Conservation (phyloP, 2,888 invertebrate genomes). For the Agonum fuliginosum region DNA sequence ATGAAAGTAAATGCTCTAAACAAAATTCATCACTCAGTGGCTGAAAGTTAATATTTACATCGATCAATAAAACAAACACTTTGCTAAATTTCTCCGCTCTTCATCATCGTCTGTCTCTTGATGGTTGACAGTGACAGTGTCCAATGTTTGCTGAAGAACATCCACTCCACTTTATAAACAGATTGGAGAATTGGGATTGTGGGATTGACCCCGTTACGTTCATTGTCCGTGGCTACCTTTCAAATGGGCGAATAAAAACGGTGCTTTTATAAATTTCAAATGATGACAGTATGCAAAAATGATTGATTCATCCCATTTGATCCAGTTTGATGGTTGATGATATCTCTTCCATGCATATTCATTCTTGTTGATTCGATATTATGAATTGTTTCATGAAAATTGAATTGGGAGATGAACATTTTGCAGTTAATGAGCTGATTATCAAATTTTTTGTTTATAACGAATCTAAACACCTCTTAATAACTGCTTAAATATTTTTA, state of each 20-base stretch:
- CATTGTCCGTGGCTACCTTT: too few species aligned
- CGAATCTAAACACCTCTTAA: too few species aligned
- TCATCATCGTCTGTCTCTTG: not conserved
- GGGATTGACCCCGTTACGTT: too few species aligned
- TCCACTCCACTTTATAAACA: constrained; percentile 19
- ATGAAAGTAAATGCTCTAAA: not conserved
- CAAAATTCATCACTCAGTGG: not conserved
- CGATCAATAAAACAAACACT: constrained; percentile 23
- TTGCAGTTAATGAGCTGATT: not conserved
- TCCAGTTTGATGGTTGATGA: not conserved
- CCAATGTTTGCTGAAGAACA: constrained; percentile 15
- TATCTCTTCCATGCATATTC: constrained; percentile 9
- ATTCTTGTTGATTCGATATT: not conserved
- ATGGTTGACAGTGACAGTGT: not conserved
- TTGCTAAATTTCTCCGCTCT: not conserved
- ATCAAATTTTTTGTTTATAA: too few species aligned
- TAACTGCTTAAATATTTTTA: too few species aligned
- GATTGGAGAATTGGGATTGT: too few species aligned
- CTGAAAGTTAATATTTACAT: not conserved
- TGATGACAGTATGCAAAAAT: not conserved
- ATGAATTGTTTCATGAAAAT: not conserved
- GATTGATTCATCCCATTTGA: constrained; percentile 11
- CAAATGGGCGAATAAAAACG: not conserved
- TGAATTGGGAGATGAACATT: not conserved
- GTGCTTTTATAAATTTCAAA: not conserved